Base-by-base conservation (phyloP, 2,113 vertebrate species). In the Mustela lutreola region DNA sequence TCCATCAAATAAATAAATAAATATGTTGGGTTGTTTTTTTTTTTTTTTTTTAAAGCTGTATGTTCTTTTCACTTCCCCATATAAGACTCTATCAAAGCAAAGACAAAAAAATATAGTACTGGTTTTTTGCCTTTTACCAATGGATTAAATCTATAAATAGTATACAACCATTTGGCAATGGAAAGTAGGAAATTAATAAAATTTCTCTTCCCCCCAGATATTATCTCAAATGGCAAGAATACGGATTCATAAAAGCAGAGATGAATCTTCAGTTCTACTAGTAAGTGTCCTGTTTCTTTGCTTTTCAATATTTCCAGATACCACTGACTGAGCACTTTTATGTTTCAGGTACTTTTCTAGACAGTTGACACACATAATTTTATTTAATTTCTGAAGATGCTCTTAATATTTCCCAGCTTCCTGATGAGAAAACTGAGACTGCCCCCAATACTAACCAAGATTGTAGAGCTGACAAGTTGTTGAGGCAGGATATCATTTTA, bases 21-120 rank as follows among this genome's bases (percentile, higher is more conserved):
- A 53, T 53, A 50, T 12, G 11, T 50, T 12, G 42, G 42, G 42
- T 42, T 39, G 39, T 4, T 39, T 50, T 4, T 53, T 16, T 14
- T 4, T 53, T 16, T 14, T 63, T 65, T 33, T 33, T 7, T 7
- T 16, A 91, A 65, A 87, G 24, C 12, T 33, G 39, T 67, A 70
- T 31, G 60, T n/a, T 71, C 58, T 79, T 89, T 36, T 62, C 73
- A 79, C 50, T 89, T 56, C 63, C 70, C 39, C 60, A 36, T 14
- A 50, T n/a, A 89, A 83, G 95, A 71, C 18, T 39, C 48, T 75
- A 85, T 33, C 21, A 92, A 89, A 88, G 9, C 75, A 21, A 80
- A 93, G 63, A 86, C 31, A 67, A 26, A 95, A 85, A 88, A 89
- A 93, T 42, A 79, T 84, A 80, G 76, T 39, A 7, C 22, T 21